phyloP scores from a whole-genome alignment of 2,113 vertebrate genomes.

The Cebidichthys violaceus region DNA sequence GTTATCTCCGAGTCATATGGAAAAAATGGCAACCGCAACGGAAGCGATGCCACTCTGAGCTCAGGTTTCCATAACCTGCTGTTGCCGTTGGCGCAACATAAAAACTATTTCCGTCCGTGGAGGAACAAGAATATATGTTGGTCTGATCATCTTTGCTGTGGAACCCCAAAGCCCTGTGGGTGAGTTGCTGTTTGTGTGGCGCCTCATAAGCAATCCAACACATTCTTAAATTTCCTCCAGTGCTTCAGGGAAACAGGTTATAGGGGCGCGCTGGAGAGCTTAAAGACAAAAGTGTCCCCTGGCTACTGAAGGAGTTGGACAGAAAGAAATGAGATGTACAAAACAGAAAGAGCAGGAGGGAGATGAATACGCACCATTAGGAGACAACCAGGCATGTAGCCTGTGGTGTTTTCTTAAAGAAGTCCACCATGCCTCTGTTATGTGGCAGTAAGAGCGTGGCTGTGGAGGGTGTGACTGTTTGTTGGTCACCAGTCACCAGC shows the following conservation, averaged over 20 bases:
- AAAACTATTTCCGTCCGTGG: constrained; percentile 71
- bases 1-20: constrained; percentile 47
- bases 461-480: constrained; percentile 2
- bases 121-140: constrained; percentile 63
- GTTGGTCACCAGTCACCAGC: constrained; percentile 3
- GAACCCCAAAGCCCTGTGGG: constrained; percentile 40
- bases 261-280: constrained; percentile 45
- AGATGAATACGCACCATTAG: constrained; percentile 19
- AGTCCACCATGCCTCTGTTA: not conserved
- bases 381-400: constrained; percentile 5
- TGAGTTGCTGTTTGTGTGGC: constrained; percentile 47
- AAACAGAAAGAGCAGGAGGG: constrained; percentile 5
- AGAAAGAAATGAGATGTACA: not conserved
- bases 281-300: constrained; percentile 49
- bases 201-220: constrained; percentile 59
- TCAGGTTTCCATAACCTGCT: constrained; percentile 65
- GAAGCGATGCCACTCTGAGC: constrained; percentile 55
- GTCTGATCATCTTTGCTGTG: constrained; percentile 31
- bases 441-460: not conserved
- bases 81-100: constrained; percentile 52
- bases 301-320: not conserved
- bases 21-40: constrained; percentile 64
- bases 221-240: constrained; percentile 56
- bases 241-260: constrained; percentile 61
- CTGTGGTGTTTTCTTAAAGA: not conserved